Conservation (phyloP, 1,140 invertebrate species). For the Arion vulgaris region DNA sequence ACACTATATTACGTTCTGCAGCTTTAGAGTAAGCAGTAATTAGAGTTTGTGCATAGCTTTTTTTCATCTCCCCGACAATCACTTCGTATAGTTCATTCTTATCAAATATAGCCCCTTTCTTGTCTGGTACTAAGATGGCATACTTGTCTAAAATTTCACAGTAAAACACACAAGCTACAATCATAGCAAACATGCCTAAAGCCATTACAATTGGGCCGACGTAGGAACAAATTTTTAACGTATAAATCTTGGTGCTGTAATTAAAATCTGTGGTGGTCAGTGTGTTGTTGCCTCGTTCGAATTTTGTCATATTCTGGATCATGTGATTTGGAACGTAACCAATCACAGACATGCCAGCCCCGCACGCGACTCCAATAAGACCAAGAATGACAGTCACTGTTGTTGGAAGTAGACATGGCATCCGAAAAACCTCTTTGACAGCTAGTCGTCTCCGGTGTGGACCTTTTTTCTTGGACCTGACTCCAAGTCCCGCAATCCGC, state of each 20-base stretch:
- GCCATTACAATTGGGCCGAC: constrained; percentile 64
- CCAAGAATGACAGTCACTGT: constrained; percentile 49
- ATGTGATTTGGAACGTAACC: constrained; percentile 37
- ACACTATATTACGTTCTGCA: constrained; percentile 31
- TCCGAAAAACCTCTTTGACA: constrained; percentile 50
- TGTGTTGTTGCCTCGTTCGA: constrained; percentile 15
- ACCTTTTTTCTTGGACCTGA: constrained; percentile 27
- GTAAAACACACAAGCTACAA: constrained; percentile 62
- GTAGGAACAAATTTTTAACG: constrained; percentile 54
- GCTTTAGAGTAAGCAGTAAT: constrained; percentile 36
- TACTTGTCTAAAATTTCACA: constrained; percentile 68
- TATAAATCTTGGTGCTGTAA: constrained; percentile 8
- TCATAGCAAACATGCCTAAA: constrained; percentile 62
- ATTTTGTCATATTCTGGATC: constrained; percentile 40
- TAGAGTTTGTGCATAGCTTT: constrained; percentile 52
- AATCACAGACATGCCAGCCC: constrained; percentile 44
- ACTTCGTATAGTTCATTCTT: constrained; percentile 59
- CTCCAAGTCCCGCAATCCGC: constrained; percentile 27
- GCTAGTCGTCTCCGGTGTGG: constrained; percentile 44
- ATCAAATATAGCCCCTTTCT: constrained; percentile 39
- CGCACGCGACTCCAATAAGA: constrained; percentile 43
- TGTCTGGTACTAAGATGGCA: constrained; percentile 55
- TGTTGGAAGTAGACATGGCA: constrained; percentile 58
- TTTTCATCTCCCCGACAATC: constrained; percentile 62
- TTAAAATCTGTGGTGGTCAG: constrained; percentile 32